Evolutionary conservation across 2,113 vertebrate species (phyloP).

Genomic region (Myanophis thanlyinensis): DNA sequence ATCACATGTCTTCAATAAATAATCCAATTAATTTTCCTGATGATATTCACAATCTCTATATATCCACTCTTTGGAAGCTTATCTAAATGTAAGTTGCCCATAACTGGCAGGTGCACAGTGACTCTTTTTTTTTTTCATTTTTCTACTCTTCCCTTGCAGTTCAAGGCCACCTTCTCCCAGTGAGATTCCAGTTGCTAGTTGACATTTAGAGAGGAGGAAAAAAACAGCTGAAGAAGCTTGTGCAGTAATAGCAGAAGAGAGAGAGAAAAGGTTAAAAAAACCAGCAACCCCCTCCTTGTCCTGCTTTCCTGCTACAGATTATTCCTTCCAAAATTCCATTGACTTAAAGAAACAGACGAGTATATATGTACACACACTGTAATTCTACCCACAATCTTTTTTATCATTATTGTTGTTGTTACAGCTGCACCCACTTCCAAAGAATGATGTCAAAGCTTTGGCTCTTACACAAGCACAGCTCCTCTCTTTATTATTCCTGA

Average conservation of each 20-base stretch:
- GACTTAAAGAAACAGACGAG: neutral
- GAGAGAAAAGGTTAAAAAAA: neutral
- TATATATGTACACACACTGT: neutral
- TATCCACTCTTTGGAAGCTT: neutral
- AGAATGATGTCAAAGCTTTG: neutral
- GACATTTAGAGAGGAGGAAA: neutral
- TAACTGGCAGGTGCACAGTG: neutral
- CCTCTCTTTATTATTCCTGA: neutral
- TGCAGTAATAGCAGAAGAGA: neutral
- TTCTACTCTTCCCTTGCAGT: neutral
- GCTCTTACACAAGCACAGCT: neutral
- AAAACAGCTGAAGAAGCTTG: neutral
- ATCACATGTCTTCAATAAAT: neutral
- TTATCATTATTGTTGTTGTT: neutral
- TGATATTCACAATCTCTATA: neutral
- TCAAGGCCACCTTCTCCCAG: neutral
- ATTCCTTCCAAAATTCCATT: neutral
- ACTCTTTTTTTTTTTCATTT: neutral
- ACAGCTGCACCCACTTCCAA: neutral
- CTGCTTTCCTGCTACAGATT: neutral
- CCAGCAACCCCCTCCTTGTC: neutral
- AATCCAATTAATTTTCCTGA: neutral
- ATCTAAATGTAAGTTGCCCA: neutral
- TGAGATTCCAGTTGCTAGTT: neutral
- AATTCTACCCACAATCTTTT: neutral